phyloP scores from a whole-genome alignment of 2,888 invertebrate genomes.

The Tineola bisselliella region DNA sequence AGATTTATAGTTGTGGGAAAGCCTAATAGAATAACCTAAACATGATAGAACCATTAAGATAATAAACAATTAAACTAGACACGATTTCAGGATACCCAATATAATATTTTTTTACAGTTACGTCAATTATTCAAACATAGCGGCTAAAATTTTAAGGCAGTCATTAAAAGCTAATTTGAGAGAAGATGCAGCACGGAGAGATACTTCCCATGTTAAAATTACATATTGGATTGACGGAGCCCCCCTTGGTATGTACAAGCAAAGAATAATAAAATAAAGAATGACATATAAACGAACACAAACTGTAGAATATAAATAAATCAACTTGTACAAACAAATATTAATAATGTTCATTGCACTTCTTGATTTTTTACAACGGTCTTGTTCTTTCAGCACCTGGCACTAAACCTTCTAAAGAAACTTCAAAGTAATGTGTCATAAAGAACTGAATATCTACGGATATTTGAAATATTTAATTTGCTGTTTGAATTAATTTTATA shows the following conservation, averaged over 20 bases:
- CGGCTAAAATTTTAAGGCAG: constrained; percentile 81
- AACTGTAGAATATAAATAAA: no score
- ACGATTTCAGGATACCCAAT: no score
- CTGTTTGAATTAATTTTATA: not conserved
- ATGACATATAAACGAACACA: not conserved
- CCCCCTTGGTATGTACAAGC: not conserved
- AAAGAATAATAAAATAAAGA: not conserved
- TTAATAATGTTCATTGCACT: not conserved
- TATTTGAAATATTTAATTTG: not conserved
- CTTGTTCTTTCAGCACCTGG: not conserved
- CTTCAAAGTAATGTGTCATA: not conserved
- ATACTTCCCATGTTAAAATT: constrained; percentile 76
- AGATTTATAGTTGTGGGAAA: no score
- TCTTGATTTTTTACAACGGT: not conserved
- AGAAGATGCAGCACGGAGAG: constrained; percentile 78
- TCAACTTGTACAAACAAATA: no score
- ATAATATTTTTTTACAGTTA: constrained; percentile 79
- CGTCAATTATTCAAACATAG: constrained; percentile 91
- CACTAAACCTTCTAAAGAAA: not conserved
- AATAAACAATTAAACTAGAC: no score
- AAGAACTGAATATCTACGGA: not conserved
- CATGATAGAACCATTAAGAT: no score
- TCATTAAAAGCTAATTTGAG: constrained; percentile 78
- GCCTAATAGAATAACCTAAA: no score
- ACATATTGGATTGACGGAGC: constrained; percentile 88